Evolutionary conservation across 2,797 vertebrate species (phyloP).

Genomic region (Loris lydekkerianus): DNA sequence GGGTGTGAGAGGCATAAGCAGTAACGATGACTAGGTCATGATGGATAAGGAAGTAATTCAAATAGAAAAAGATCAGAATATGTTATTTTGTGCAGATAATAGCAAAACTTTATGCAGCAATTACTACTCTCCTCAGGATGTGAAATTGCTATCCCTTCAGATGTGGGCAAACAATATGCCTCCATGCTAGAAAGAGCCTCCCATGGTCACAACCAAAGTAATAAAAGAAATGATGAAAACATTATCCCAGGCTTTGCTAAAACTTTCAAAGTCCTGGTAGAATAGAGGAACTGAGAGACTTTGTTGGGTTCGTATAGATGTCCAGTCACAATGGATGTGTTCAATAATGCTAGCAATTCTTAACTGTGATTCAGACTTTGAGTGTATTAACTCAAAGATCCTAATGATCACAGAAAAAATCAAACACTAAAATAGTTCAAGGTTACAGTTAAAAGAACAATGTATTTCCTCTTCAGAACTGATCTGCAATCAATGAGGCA

Average conservation of each 20-base stretch:
- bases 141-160: conserved; percentile 48
- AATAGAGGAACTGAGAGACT: conserved; percentile 40
- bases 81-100: conserved; percentile 67
- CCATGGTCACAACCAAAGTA: neutral
- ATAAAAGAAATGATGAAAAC: conserved; percentile 49
- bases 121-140: conserved; percentile 7
- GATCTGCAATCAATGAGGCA: conserved; percentile 57
- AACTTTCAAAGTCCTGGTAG: conserved; percentile 51
- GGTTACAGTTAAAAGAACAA: conserved; percentile 26
- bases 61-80: conserved; percentile 57
- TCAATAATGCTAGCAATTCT: conserved; percentile 31
- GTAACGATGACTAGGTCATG: conserved; percentile 33
- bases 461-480: conserved; percentile 58
- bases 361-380: conserved; percentile 44
- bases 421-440: conserved; percentile 65
- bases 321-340: conserved; percentile 50
- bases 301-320: conserved; percentile 25
- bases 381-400: conserved; percentile 62
- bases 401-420: conserved; percentile 60
- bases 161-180: conserved; percentile 38
- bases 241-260: conserved; percentile 34
- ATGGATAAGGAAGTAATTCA: conserved; percentile 66
- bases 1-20: neutral
- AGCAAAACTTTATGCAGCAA: conserved; percentile 53
- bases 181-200: conserved; percentile 8